phyloP scores from a whole-genome alignment of 2,113 vertebrate genomes.

The Eurypyga helias region DNA sequence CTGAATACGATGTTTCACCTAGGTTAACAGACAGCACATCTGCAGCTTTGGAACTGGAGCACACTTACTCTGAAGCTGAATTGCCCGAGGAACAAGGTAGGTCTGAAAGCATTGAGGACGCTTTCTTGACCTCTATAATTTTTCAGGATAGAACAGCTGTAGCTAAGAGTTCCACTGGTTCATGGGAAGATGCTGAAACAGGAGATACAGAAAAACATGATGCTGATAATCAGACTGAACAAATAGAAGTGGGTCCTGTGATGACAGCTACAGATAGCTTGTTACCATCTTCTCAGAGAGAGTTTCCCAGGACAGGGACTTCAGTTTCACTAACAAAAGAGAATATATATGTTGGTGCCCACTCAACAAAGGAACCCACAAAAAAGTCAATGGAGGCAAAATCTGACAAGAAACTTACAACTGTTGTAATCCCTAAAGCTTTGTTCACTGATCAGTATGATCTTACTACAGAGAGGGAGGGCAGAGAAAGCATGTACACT shows the following conservation, averaged over 20 bases:
- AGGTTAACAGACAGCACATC: conserved; percentile 12
- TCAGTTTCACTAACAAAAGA: conserved; percentile 49
- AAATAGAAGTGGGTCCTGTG: conserved; percentile 79
- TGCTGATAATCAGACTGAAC: conserved; percentile 70
- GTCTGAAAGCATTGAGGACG: conserved; percentile 68
- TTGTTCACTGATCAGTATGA: conserved; percentile 11
- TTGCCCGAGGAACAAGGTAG: conserved; percentile 60
- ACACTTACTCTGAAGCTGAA: conserved; percentile 55
- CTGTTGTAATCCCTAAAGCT: conserved; percentile 60
- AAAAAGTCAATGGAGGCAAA: conserved; percentile 67
- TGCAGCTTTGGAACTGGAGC: conserved; percentile 51
- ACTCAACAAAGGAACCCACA: conserved; percentile 60
- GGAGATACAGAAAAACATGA: conserved; percentile 45
- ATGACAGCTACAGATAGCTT: conserved; percentile 66
- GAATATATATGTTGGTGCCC: background rate
- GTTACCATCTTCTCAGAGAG: conserved; percentile 20
- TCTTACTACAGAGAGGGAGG: conserved; percentile 35
- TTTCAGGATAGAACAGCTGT: conserved; percentile 56
- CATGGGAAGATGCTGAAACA: conserved; percentile 28
- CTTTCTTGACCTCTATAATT: conserved; percentile 64
- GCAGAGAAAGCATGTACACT: conserved; percentile 15
- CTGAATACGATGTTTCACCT: conserved; percentile 36
- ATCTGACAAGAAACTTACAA: conserved; percentile 64
- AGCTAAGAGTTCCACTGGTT: conserved; percentile 50
- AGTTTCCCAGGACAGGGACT: conserved; percentile 44